phyloP scores from a whole-genome alignment of 1,140 invertebrate genomes.

The Triops cancriformis region DNA sequence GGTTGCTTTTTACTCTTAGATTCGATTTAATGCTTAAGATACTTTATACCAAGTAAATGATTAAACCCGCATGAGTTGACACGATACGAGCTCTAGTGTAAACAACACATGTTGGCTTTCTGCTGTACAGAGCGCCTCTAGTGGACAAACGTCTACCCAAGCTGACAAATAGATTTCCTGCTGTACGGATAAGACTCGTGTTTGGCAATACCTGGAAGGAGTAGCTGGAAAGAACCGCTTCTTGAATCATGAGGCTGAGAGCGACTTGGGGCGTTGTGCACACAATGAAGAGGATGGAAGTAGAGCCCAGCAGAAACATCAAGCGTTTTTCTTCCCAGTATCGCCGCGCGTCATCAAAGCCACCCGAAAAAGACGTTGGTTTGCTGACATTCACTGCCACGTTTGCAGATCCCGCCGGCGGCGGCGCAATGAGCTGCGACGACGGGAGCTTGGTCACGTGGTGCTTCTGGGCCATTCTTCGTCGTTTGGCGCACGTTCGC shows the following conservation, averaged over 20 bases:
- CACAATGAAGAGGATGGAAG: slow-evolving; percentile 61
- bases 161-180: neutral
- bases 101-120: too few species aligned
- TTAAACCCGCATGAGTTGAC: too few species aligned
- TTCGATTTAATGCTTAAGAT: too few species aligned
- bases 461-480: slow-evolving; percentile 47
- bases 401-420: neutral
- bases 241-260: slow-evolving; percentile 56
- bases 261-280: slow-evolving; percentile 69
- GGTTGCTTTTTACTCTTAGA: too few species aligned
- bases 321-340: slow-evolving; percentile 62
- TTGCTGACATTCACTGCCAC: slow-evolving; percentile 15
- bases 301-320: slow-evolving; percentile 58
- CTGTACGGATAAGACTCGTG: neutral
- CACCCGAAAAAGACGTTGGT: slow-evolving; percentile 36
- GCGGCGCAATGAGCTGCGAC: neutral
- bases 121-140: too few species aligned
- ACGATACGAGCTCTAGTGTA: too few species aligned
- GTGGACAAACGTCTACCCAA: too few species aligned
- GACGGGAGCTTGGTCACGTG: neutral
- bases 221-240: slow-evolving; percentile 51
- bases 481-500: slow-evolving; percentile 52
- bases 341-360: slow-evolving; percentile 51
- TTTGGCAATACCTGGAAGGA: slow-evolving; percentile 50
- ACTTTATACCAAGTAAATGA: too few species aligned